A percentile compares a stretch with the other conserved stretches of the same genome.
Conservation (phyloP, 2,797 vertebrate genomes). For the Rhinatrema bivittatum region DNA sequence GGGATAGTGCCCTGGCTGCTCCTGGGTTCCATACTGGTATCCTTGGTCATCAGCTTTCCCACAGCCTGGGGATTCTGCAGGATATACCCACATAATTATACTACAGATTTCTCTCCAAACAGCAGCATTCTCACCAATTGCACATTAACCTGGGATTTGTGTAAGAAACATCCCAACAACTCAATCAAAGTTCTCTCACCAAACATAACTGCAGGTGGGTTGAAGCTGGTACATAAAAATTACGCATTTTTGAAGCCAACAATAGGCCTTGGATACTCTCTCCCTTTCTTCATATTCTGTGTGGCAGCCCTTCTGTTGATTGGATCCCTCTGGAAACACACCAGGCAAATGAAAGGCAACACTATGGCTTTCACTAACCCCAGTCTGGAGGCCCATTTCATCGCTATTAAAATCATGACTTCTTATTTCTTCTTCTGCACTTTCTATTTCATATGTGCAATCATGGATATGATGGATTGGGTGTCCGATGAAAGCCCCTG, state of each 20-base stretch:
- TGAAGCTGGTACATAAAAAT: too few species aligned
- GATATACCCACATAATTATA: background rate
- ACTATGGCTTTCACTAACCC: background rate
- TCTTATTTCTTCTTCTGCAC: background rate
- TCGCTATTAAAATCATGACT: background rate
- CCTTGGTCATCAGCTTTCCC: background rate
- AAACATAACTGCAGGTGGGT: background rate
- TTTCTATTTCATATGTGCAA: conserved; percentile 7
- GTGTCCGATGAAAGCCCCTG: too few species aligned
- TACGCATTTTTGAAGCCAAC: too few species aligned
- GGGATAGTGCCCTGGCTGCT: conserved; percentile 10
- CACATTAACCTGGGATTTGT: too few species aligned
- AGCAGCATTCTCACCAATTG: too few species aligned
- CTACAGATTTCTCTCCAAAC: background rate
- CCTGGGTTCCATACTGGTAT: background rate
- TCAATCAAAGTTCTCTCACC: too few species aligned
- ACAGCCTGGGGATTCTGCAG: background rate
- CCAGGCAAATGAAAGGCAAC: background rate
- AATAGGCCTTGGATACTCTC: too few species aligned
- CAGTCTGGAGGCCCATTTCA: background rate
- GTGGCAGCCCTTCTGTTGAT: background rate
- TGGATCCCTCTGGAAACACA: background rate
- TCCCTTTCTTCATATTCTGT: too few species aligned
- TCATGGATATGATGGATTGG: too few species aligned
- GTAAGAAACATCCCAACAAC: too few species aligned